Percentiles rank a stretch among this genome's conserved stretches.
phyloP scores from a whole-genome alignment of 2,888 invertebrate species.

The Clunio marinus region DNA sequence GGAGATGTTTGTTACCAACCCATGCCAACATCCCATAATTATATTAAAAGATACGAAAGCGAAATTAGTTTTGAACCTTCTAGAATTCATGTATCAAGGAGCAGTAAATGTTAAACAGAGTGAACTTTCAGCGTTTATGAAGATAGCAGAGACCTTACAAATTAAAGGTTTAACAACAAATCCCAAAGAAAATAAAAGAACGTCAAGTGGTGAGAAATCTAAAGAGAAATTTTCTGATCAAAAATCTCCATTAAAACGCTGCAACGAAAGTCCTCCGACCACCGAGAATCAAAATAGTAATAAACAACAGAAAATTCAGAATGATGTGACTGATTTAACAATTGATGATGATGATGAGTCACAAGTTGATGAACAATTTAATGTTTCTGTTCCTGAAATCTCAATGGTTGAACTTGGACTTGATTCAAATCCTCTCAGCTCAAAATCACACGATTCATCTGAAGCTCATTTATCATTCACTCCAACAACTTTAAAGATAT shows the following conservation, averaged over 20 bases:
- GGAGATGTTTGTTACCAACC: constrained; percentile 52
- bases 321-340: background rate
- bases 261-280: no score
- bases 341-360: constrained; percentile 13
- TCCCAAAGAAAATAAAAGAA: constrained; percentile 2
- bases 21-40: constrained; percentile 52
- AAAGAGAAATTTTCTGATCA: no score
- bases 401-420: constrained; percentile 49
- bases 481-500: background rate
- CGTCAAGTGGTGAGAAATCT: no score
- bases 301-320: no score
- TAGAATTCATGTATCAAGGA: constrained; percentile 60
- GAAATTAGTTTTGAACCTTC: constrained; percentile 58
- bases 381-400: constrained; percentile 49
- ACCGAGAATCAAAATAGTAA: no score
- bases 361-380: constrained; percentile 47
- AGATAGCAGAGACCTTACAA: constrained; percentile 52
- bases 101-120: constrained; percentile 55
- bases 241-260: no score
- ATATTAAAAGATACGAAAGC: constrained; percentile 61
- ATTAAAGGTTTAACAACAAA: constrained; percentile 52
- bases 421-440: constrained; percentile 45
- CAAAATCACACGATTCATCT: constrained; percentile 47
- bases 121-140: constrained; percentile 52
- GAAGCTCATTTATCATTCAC: constrained; percentile 38